phyloP scores from a whole-genome alignment of 2,113 vertebrate species.

The Otus sunia region DNA sequence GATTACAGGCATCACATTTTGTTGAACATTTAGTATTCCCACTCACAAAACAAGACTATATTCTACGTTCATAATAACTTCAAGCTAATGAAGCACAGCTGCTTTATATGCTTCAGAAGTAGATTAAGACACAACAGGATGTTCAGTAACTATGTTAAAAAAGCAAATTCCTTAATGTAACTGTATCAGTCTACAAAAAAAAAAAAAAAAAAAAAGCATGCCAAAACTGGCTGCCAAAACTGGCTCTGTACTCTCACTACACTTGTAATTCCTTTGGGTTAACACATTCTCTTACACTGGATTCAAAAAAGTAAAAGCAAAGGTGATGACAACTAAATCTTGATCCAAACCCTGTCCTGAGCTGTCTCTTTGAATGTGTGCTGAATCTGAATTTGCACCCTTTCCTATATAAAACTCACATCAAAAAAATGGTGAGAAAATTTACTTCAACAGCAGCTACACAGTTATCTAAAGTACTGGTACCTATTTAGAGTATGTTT shows the following conservation, averaged over 20 bases:
- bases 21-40: neutral
- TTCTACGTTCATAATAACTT: slow-evolving; percentile 21
- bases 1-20: neutral
- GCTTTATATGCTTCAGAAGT: slow-evolving; percentile 27
- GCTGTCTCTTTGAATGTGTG: neutral
- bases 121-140: slow-evolving; percentile 49
- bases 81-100: slow-evolving; percentile 45
- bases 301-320: neutral
- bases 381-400: neutral
- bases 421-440: neutral
- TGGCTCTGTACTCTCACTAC: neutral
- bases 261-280: neutral
- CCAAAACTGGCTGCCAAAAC: neutral
- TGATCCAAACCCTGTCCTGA: neutral
- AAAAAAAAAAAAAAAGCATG: neutral
- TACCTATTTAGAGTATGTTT: neutral
- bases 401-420: neutral
- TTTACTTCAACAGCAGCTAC: neutral
- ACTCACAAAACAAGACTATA: neutral
- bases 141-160: neutral
- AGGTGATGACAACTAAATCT: neutral
- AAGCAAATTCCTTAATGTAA: neutral
- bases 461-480: neutral
- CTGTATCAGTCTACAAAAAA: neutral
- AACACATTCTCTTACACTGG: neutral